These are phyloP conservation scores for Xenopus laevis DNA, from an alignment of 2,113 vertebrate genomes.

Conservation along the genomic window DNA sequence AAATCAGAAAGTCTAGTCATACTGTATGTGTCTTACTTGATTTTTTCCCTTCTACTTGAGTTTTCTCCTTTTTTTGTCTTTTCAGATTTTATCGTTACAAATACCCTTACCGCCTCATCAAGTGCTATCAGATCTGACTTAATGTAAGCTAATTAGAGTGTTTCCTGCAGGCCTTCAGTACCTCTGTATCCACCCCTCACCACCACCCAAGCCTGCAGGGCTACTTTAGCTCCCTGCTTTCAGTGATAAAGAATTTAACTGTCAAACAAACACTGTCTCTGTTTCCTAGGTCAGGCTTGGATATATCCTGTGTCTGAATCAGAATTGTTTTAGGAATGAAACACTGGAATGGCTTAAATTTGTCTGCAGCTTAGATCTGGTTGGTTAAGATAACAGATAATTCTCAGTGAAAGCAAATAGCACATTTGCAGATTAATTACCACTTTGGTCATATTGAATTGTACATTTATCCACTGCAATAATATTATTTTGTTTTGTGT, in stretches of 20 bases:
- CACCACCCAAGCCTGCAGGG: constrained; percentile 30
- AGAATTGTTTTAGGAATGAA: constrained; percentile 33
- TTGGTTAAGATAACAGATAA: constrained; percentile 24
- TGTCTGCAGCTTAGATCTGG: constrained; percentile 27
- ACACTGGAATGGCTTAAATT: constrained; percentile 25
- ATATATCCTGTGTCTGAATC: constrained; percentile 23
- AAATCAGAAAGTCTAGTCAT: no score
- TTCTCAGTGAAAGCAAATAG: constrained; percentile 15
- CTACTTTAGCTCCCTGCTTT: constrained; percentile 25
- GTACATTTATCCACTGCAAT: no score
- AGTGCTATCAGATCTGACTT: constrained; percentile 33
- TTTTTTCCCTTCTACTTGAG: no score
- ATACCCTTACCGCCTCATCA: constrained; percentile 3
- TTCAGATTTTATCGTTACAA: neutral
- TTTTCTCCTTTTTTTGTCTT: neutral
- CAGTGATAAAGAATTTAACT: constrained; percentile 42
- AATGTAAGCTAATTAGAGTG: constrained; percentile 32
- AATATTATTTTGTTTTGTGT: no score
- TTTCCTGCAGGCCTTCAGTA: constrained; percentile 32
- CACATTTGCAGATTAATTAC: constrained; percentile 3
- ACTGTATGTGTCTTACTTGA: no score
- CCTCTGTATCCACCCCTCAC: constrained; percentile 22
- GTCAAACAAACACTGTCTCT: constrained; percentile 36
- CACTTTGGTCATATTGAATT: neutral
- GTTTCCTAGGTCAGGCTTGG: constrained; percentile 27